A percentile compares a stretch with the other conserved stretches of the same genome.
These are phyloP conservation scores for Lithobates sylvaticus DNA, from an alignment of 2,797 vertebrate species.

Conservation along the genomic window DNA sequence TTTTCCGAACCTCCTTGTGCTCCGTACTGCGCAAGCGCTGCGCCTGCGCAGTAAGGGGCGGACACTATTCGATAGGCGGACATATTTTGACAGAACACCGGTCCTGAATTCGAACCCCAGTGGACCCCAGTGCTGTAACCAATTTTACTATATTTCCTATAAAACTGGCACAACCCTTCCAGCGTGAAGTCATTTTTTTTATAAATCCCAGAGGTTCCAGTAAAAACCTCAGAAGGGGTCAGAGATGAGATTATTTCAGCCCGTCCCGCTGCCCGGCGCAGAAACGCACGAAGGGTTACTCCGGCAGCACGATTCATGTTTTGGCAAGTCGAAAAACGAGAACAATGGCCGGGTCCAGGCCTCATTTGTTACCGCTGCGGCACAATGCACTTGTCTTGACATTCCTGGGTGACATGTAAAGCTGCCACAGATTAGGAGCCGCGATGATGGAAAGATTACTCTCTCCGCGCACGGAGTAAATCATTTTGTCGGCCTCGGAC, in stretches of 20 bases:
- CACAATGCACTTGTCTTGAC: constrained; percentile 29
- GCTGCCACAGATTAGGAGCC: constrained; percentile 45
- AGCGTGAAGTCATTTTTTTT: neutral
- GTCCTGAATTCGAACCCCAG: too few relatives aligned
- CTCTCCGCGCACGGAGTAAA: constrained; percentile 41
- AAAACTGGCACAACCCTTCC: neutral
- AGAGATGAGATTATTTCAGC: neutral
- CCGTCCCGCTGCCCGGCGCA: neutral
- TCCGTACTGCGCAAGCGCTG: too few relatives aligned
- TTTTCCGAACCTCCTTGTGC: too few relatives aligned
- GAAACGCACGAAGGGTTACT: constrained; percentile 21
- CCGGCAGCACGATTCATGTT: neutral
- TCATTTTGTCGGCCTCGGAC: constrained; percentile 28
- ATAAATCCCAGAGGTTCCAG: neutral
- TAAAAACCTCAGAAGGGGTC: neutral
- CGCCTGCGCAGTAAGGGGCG: too few relatives aligned
- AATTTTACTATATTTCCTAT: too few relatives aligned
- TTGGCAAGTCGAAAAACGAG: neutral
- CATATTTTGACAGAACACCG: too few relatives aligned
- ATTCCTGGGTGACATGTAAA: constrained; percentile 53
- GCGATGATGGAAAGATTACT: constrained; percentile 53
- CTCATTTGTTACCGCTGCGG: constrained; percentile 39
- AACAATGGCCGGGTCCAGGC: constrained; percentile 17
- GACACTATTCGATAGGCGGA: too few relatives aligned
- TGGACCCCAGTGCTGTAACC: too few relatives aligned